phyloP scores from a whole-genome alignment of 1,140 invertebrate species.

The Atta colombica region DNA sequence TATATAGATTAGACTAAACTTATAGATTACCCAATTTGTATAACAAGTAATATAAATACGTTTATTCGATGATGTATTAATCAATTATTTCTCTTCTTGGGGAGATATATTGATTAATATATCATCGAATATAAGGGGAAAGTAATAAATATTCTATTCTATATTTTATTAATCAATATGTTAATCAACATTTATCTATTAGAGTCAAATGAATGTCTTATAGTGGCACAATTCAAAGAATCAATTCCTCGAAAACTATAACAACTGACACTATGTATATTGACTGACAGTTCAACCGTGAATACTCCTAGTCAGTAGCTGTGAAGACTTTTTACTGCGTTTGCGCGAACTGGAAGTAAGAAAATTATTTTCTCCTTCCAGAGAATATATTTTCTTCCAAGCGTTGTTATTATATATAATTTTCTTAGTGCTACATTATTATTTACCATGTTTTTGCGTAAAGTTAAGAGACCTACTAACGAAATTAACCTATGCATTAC shows the following conservation, averaged over 20 bases:
- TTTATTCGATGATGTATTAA: not conserved
- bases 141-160: too few species aligned
- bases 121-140: too few species aligned
- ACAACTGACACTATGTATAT: not conserved
- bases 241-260: not conserved
- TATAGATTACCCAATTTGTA: not conserved
- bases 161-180: too few species aligned
- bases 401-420: slow-evolving; percentile 14
- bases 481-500: not conserved
- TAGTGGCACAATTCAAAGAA: not conserved
- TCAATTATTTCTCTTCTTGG: too few species aligned
- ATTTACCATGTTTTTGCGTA: not conserved
- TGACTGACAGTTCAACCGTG: not conserved
- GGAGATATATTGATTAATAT: too few species aligned
- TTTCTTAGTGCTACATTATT: not conserved
- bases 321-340: not conserved
- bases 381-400: slow-evolving; percentile 4
- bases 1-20: not conserved
- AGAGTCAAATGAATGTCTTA: not conserved
- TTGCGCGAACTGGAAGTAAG: slow-evolving; percentile 1
- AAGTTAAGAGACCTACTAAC: not conserved
- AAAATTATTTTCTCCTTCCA: not conserved
- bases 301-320: not conserved
- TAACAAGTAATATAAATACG: not conserved
- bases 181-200: not conserved